Evolutionary conservation across 2,888 invertebrate genomes (phyloP), one percentile per base, ranked within the genome.

Genomic region (Macroteleia sp.): DNA sequence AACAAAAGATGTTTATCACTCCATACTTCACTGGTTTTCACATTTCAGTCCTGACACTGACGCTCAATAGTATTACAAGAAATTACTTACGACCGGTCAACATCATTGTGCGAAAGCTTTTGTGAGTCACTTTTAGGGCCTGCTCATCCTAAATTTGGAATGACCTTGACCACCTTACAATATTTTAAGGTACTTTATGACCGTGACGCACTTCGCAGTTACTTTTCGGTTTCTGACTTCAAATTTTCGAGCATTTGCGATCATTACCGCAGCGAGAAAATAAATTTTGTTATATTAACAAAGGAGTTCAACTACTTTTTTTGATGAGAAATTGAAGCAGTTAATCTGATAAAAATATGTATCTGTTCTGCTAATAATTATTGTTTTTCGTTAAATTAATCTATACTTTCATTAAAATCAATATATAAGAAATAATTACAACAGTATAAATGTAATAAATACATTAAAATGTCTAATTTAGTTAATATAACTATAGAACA

Each of bases 1-100:
- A 76, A 69, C 75, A 69, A 76, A 76, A 69, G 69, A 62, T 69
- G 69, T 69, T 76, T 76, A 76, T 76, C 69, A 64, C 61, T 64
- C n/a, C 56, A 19, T 57, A 76, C 75, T 69, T 62, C 48, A 57
- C 56, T 62, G 75, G 16, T 61, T 69, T 75, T 67, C 67, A 62
- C 61, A 54, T 75, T 48, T 61, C 61, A 62, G 67, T 34, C 10
- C 17, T 50, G 22, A 32, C 57, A 52, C 54, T 46, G 46, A 30
- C 42, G 30, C 28, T 69, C 42, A 69, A 69, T 76, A 12, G 54
- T n/a, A n/a, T 54, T 69, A 42, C 69, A 57, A 69, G 75, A 76
- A 69, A 76, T 69, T 62, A 64, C 62, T 52, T 46, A 61, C 74
- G 59, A 66, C 52, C 44, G 59, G 74, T 74, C 74, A 74, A 44